Evolutionary conservation across 2,797 vertebrate species (phyloP), one percentile per base, ranked within the genome.

Genomic region (Dallia pectoralis): DNA sequence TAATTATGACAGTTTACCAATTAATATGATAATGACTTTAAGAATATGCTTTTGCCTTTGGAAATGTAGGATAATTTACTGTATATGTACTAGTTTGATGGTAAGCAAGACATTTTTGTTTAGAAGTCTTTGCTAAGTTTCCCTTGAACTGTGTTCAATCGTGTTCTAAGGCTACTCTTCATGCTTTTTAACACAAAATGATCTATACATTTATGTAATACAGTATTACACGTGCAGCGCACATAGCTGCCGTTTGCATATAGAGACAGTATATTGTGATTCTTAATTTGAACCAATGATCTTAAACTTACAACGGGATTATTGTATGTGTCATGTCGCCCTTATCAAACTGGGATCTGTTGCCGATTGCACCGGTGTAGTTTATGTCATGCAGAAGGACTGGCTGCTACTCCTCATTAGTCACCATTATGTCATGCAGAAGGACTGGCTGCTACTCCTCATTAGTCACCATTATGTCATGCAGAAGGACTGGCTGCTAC

Each of bases 161-260:
- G 83, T 90, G 80, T 87, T 91, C 90, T 92, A 90, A 92, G 91
- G 87, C 86, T 91, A 67, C 81, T 87, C 85, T 89, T 90, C 86
- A 90, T 86, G 87, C 88, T 89, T 90, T 87, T 90, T 85, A 85
- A 36, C 77, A 86, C 77, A 84, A 73, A 86, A 87, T 88, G 88
- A 89, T 91, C 90, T 87, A 88, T 80, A 87, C 88, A 85, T 92
- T 91, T 89, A 92, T 91, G 89, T 86, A 84, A 90, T 90, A 89
- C 84, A 87, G 77, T 86, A 89, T 85, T 88, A 88, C 87, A 84
- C 89, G 87, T 91, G 90, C 92, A 87, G 87, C 91, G 90, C 92
- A 87, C 90, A 90, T 90, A 89, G 88, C 89, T 91, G 89, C 86
- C 87, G 86, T 89, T 89, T 90, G 87, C 89, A 86, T 90, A 87